Evolutionary conservation across 2,888 invertebrate species (phyloP).

Genomic region (Steinernema carpocapsae): DNA sequence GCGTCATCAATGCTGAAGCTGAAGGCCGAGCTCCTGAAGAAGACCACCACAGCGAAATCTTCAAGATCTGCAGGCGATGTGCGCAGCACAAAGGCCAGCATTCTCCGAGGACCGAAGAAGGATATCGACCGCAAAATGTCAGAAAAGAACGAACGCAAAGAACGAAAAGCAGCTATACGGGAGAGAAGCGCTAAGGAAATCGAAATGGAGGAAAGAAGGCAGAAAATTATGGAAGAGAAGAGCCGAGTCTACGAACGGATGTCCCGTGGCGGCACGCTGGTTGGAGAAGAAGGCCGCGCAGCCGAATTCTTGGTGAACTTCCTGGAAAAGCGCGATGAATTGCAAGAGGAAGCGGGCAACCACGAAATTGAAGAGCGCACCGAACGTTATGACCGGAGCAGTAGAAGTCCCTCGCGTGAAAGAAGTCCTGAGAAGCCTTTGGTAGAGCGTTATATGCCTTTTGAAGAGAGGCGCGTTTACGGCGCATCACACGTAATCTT

Average conservation of each 20-base stretch:
- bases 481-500: conserved; percentile 60
- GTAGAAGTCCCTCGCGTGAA: not conserved
- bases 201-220: conserved; percentile 33
- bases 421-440: conserved; percentile 37
- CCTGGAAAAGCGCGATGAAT: conserved; percentile 48
- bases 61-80: not conserved
- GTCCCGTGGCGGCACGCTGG: conserved; percentile 48
- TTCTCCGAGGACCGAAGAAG: conserved; percentile 14
- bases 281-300: conserved; percentile 49
- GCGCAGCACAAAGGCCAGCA: not conserved
- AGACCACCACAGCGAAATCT: not conserved
- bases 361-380: not conserved
- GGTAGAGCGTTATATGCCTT: conserved; percentile 55
- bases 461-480: conserved; percentile 55
- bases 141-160: not conserved
- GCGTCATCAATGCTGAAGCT: conserved; percentile 6
- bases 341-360: conserved; percentile 39
- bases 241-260: conserved; percentile 56
- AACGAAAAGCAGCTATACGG: not conserved
- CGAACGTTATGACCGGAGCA: not conserved
- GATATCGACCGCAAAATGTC: not conserved
- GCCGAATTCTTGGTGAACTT: conserved; percentile 63
- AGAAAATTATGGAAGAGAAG: conserved; percentile 53
- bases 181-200: not conserved
- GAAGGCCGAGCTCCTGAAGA: conserved; percentile 12